Evolutionary conservation across 2,113 vertebrate genomes (phyloP), one percentile per base, ranked within the genome.

Genomic region (Tonatia bakeri): DNA sequence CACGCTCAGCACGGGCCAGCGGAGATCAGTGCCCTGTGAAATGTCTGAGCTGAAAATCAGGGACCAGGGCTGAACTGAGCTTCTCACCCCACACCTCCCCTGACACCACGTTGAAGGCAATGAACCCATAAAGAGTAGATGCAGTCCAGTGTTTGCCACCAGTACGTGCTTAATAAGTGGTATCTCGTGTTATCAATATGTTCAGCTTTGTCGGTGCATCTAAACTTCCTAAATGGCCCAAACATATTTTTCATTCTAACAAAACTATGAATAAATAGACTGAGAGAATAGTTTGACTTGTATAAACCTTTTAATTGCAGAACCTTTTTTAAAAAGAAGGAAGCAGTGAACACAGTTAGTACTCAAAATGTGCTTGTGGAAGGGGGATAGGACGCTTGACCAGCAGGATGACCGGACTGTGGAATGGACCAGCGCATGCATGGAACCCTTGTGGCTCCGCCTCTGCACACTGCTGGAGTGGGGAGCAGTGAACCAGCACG

Each of bases 381-480:
- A 40, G 43, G n/a, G 13, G 54, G 24, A 10, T 3, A 6, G 12
- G 43, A 52, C n/a, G 36, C 15, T 13, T 64, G 70, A 45, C 43
- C 59, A 15, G 33, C 15, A 1, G 36, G 28, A 12, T 33, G 26
- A 80, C 38, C 15, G 1, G 5, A 36, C 38, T 13, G 9, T 3
- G 45, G 3, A 36, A n/a, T 22, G 56, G 67, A 38, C 20, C 47
- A 33, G 14, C 14, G 7, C 50, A 5, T 2, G 28, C 43, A n/a
- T 4, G 54, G 77, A 16, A 15, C 33, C 5, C 0, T 13, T 0
- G 0, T 3, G 7, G 24, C 14, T 15, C 31, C 24, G 11, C 16
- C 84, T 16, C 70, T 4, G 40, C 19, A 13, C 52, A 3, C 9
- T 0, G 0, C 1, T 13, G 38, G 67, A 47, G 80, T 52, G 56